Conservation (phyloP, 2,797 vertebrate species). For the Rallus crepitans region DNA sequence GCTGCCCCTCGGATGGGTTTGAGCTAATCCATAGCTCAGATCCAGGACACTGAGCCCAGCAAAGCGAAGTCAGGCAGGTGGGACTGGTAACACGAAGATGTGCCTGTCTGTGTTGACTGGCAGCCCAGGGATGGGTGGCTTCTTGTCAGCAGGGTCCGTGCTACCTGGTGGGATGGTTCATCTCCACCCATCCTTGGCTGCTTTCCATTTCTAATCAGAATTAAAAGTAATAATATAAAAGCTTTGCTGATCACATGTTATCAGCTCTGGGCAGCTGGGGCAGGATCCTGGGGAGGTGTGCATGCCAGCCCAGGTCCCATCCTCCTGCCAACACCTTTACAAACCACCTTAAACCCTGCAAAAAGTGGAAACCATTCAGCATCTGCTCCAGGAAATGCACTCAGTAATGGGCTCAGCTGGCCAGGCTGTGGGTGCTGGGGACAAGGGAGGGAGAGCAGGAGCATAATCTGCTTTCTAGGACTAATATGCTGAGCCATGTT, state of each 20-base stretch:
- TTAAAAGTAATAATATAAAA: too few species aligned
- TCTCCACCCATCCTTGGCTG: accelerated
- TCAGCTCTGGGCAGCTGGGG: background rate
- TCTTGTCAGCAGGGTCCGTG: background rate
- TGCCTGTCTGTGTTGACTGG: background rate
- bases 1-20: background rate
- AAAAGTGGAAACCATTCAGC: background rate
- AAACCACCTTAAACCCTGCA: background rate
- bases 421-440: background rate
- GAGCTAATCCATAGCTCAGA: accelerated
- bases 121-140: background rate
- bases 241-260: accelerated
- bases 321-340: background rate
- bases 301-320: background rate
- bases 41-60: background rate
- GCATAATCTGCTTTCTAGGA: background rate
- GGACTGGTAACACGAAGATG: background rate
- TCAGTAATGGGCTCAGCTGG: accelerated
- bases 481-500: background rate
- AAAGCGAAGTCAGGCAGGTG: accelerated
- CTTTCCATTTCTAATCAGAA: background rate
- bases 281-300: accelerated
- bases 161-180: background rate
- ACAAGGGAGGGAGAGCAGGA: accelerated
- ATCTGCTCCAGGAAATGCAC: background rate